Conservation (phyloP, 2,113 vertebrate species). For the Strix aluco region DNA sequence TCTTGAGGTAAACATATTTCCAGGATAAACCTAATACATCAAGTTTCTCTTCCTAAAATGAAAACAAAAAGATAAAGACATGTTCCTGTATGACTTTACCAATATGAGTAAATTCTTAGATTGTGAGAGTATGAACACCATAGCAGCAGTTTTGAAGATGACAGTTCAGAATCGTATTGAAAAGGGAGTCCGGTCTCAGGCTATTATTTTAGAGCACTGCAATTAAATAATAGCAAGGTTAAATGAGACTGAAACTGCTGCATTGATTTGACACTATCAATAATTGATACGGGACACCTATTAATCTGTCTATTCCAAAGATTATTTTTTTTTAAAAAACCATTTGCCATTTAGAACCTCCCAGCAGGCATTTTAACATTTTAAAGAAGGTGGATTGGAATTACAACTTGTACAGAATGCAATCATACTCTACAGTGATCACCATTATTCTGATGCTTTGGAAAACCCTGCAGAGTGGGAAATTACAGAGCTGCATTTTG, state of each 20-base stretch:
- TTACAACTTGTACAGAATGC: background rate
- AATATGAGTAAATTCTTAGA: background rate
- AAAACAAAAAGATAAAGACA: background rate
- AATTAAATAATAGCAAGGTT: background rate
- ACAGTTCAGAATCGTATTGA: background rate
- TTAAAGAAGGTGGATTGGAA: background rate
- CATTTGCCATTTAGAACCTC: background rate
- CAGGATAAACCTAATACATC: background rate
- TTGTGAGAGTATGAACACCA: background rate
- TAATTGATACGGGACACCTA: slow-evolving; percentile 2
- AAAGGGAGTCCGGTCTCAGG: background rate
- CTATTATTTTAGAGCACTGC: background rate
- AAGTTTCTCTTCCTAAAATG: background rate
- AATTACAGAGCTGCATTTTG: background rate
- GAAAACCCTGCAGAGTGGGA: background rate
- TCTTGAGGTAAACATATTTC: background rate
- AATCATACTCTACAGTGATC: background rate
- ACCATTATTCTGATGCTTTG: background rate
- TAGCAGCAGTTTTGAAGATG: background rate
- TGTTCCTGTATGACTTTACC: background rate
- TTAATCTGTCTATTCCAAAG: background rate
- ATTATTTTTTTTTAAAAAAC: background rate
- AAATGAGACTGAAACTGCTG: background rate
- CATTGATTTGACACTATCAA: background rate
- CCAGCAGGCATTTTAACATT: background rate